Conservation (phyloP, 2,797 vertebrate genomes). For the Macropodus opercularis region DNA sequence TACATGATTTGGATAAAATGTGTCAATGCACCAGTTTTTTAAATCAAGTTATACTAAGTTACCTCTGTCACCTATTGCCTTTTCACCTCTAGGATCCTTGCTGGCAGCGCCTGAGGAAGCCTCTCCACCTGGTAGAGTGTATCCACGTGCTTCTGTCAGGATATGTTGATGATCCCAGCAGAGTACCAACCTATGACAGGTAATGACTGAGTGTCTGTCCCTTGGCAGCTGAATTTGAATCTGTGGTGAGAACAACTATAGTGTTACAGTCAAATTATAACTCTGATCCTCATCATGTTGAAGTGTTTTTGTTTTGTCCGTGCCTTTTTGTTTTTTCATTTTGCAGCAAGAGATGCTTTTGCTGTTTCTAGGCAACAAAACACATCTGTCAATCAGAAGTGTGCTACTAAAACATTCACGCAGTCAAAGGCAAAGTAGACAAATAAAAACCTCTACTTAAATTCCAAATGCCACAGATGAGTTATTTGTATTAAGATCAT, state of each 20-base stretch:
- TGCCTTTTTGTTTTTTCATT: background rate
- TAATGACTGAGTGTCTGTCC: conserved; percentile 49
- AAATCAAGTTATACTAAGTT: too few species aligned
- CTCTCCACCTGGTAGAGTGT: conserved; percentile 93
- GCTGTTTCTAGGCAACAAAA: conserved; percentile 35
- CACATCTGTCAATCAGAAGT: conserved; percentile 16
- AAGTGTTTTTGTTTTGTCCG: too few species aligned
- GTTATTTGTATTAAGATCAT: background rate
- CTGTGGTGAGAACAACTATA: background rate
- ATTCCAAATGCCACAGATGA: background rate
- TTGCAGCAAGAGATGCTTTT: background rate
- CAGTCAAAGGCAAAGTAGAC: conserved; percentile 3
- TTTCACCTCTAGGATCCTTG: conserved; percentile 87
- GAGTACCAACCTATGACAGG: conserved; percentile 89
- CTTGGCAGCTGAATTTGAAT: background rate
- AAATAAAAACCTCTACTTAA: background rate
- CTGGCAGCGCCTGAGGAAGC: conserved; percentile 94
- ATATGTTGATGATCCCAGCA: conserved; percentile 91
- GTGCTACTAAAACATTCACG: background rate
- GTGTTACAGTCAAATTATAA: background rate
- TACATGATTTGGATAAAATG: conserved; percentile 57
- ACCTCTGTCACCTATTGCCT: too few species aligned
- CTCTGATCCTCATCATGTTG: background rate
- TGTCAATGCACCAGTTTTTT: background rate
- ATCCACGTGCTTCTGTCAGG: conserved; percentile 91